These are phyloP conservation scores for Odobenus rosmarus DNA, from an alignment of 2,113 vertebrate species.

Conservation along the genomic window DNA sequence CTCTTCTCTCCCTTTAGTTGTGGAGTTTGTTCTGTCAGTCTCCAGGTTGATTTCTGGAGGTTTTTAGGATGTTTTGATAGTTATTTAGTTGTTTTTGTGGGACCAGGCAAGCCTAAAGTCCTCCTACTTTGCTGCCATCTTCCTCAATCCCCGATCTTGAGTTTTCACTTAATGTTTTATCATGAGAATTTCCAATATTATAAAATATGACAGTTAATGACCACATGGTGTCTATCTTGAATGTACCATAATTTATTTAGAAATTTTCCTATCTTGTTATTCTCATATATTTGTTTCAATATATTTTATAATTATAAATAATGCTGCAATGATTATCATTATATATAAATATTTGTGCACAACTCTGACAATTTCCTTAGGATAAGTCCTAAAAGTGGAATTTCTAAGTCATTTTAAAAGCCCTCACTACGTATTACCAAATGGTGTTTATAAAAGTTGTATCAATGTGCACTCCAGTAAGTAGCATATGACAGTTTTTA, in stretches of 20 bases:
- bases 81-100: neutral
- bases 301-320: too few species aligned
- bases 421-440: neutral
- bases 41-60: neutral
- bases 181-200: neutral
- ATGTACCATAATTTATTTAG: neutral
- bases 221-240: neutral
- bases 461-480: neutral
- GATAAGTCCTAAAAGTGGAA: too few species aligned
- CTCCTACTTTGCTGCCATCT: neutral
- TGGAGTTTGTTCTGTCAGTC: neutral
- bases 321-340: too few species aligned
- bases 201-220: neutral
- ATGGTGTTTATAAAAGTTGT: neutral
- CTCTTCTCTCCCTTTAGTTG: neutral
- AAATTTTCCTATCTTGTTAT: too few species aligned
- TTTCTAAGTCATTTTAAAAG: neutral
- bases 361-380: too few species aligned
- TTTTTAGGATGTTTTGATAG: neutral
- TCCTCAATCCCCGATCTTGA: neutral
- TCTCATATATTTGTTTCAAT: too few species aligned
- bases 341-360: too few species aligned
- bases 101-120: neutral
- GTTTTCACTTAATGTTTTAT: neutral
- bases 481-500: neutral